These are phyloP conservation scores for Zeus faber DNA, from an alignment of 2,113 vertebrate genomes.

Conservation along the genomic window DNA sequence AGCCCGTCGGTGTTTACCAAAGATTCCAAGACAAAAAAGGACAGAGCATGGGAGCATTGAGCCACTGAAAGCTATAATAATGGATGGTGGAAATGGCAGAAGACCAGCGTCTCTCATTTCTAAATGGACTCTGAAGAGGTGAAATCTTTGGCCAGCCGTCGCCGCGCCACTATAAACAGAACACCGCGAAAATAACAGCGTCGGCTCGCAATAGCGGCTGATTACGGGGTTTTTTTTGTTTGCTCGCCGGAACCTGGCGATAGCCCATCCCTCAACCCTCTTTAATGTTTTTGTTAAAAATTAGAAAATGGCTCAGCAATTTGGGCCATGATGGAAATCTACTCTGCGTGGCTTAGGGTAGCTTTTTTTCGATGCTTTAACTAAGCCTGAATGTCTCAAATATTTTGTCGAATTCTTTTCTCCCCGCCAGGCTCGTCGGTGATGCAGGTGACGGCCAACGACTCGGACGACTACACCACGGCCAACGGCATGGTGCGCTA, in stretches of 20 bases:
- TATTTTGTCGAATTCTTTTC: neutral
- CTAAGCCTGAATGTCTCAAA: too few relatives aligned
- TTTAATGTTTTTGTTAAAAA: too few relatives aligned
- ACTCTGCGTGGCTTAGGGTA: too few relatives aligned
- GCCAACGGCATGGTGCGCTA: slow-evolving; percentile 96
- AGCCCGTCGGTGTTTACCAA: slow-evolving; percentile 59
- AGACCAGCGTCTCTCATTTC: slow-evolving; percentile 62
- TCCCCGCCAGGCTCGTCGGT: slow-evolving; percentile 86
- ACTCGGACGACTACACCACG: slow-evolving; percentile 89
- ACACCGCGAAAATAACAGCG: slow-evolving; percentile 23
- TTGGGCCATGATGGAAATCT: too few relatives aligned
- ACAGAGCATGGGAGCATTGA: slow-evolving; percentile 62
- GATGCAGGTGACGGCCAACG: slow-evolving; percentile 93
- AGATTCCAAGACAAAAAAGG: slow-evolving; percentile 64
- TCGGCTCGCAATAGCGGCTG: slow-evolving; percentile 24
- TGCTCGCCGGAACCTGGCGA: slow-evolving; percentile 12
- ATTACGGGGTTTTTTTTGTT: slow-evolving; percentile 43
- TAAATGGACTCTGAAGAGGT: slow-evolving; percentile 56
- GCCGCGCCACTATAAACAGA: slow-evolving; percentile 17
- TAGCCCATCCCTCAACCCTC: neutral
- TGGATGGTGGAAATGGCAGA: slow-evolving; percentile 63
- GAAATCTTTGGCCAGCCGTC: slow-evolving; percentile 23
- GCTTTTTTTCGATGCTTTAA: too few relatives aligned
- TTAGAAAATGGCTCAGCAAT: too few relatives aligned
- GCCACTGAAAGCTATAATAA: slow-evolving; percentile 61